A percentile compares a stretch with the other conserved stretches of the same genome.
Evolutionary conservation across 2,797 vertebrate genomes (phyloP).

Genomic region (Phylloscopus collybita): DNA sequence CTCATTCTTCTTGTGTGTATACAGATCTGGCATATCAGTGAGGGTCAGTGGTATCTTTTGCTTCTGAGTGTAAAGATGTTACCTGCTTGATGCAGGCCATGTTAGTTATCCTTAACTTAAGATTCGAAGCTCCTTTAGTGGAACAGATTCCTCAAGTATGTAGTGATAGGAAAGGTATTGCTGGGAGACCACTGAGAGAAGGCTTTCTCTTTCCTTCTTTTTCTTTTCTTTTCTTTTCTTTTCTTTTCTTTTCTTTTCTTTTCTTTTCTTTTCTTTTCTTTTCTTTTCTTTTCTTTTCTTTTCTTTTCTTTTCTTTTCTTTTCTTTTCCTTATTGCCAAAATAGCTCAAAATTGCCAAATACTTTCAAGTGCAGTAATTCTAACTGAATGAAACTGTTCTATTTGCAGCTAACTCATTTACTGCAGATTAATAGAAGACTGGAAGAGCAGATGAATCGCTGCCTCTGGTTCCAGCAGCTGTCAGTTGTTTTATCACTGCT

Average conservation of each 20-base stretch:
- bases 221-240: too few relatives aligned
- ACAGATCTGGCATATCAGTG: background rate
- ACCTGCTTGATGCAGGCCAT: background rate
- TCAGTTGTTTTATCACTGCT: conserved; percentile 81
- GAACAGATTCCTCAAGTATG: background rate
- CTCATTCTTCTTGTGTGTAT: background rate
- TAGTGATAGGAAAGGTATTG: background rate
- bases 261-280: too few relatives aligned
- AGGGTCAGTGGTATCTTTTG: background rate
- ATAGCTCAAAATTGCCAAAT: background rate
- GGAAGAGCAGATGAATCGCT: conserved; percentile 87
- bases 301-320: background rate
- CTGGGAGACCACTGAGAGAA: background rate
- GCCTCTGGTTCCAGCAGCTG: conserved; percentile 91
- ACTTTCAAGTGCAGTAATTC: background rate
- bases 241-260: too few relatives aligned
- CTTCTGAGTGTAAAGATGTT: background rate
- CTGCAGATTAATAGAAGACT: conserved; percentile 82
- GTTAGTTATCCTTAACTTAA: background rate
- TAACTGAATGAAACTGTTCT: conserved; percentile 27
- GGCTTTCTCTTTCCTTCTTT: accelerated
- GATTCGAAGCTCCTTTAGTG: background rate
- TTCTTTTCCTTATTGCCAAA: background rate
- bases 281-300: too few relatives aligned
- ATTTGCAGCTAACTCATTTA: conserved; percentile 83